Evolutionary conservation across 1,140 invertebrate species (phyloP), one percentile per base, ranked within the genome.

Genomic region (Cotesia glomerata): DNA sequence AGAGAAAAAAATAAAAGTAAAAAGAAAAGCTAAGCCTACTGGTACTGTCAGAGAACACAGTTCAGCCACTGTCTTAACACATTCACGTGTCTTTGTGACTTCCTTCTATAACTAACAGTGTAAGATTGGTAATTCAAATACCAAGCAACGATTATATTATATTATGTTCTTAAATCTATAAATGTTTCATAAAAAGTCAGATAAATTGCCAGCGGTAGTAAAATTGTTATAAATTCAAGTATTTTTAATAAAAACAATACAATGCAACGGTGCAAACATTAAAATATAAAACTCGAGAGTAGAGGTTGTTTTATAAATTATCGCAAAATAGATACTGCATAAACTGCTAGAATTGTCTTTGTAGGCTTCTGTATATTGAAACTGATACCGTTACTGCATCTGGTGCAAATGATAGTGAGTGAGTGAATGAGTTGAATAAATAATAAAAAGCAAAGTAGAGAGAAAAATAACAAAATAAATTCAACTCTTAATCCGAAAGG

Each of bases 321-420:
- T 63, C 14, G 34, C 39, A 39, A 45, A 63, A 63, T 63, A 35
- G 34, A 45, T 63, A 32, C 61, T 35, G 68, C 3, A 14, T 13
- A 69, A 69, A 69, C 58, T 35, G 68, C 68, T 69, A 62, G 68
- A 61, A 69, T 69, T 61, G 68, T 62, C 68, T 69, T 69, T 39
- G 14, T 16, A 45, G 35, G 58, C 56, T 61, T 69, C 68, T 62
- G 54, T 56, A 56, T 69, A 69, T 61, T 69, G 68, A 69, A 69
- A 69, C 26, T 56, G 39, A 69, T 69, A 14, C 56, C 68, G 56
- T 69, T 69, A 69, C 58, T 45, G 56, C 56, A 69, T 69, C 36
- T 69, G 26, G 35, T 11, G 52, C n/a, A 51, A 67, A 14, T 68
- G 34, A 39, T 8, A 45, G 35, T 63, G 35, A 36, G 13, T 26